Base-by-base conservation (phyloP, 2,888 invertebrate species). In the Rotaria sp. region DNA sequence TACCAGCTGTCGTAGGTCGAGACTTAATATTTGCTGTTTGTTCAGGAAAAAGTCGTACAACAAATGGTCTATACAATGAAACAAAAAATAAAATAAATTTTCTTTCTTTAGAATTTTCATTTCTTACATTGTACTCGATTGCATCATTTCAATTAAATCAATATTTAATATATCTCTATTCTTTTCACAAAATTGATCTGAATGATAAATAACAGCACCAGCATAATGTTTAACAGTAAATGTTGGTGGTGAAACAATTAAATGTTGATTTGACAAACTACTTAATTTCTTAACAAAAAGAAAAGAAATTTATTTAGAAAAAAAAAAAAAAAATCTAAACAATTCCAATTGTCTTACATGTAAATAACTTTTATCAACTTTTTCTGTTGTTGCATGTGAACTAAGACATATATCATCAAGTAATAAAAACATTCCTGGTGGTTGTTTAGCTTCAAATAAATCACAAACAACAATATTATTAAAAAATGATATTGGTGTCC, bases 391-490 rank as follows among this genome's bases (percentile, higher is more conserved):
- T 10, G 93, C 93, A 90, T 94, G 94, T 90, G 94, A 92, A 55
- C 94, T 94, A 15, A 94, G 94, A 90, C 94, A 94, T 2, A 94
- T 93, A 90, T 94, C 94, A 89, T 94, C 94, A 85, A 94, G 90
- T 15, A 94, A 92, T 88, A 93, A 92, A 91, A 94, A 93, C 84
- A 94, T 92, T 85, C 94, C 94, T 8, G 93, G 93, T 7, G 91
- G 91, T 88, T 91, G 91, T 89, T 93, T 93, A 55, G 91, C 92
- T 89, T 94, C 94, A 85, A 94, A 93, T 88, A 94, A 90, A 88
- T 94, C 94, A 89, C 94, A 94, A 15, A 94, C 94, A 85, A 94
- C 91, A 89, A 93, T 93, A 89, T 94, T 94, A 91, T 94, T 94
- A 91, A 94, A 94, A 90, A 93, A 94, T 26, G 94, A 93, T 88